Evolutionary conservation across 2,113 vertebrate species (phyloP), one percentile per base, ranked within the genome.

Genomic region (Pygoscelis adeliae): DNA sequence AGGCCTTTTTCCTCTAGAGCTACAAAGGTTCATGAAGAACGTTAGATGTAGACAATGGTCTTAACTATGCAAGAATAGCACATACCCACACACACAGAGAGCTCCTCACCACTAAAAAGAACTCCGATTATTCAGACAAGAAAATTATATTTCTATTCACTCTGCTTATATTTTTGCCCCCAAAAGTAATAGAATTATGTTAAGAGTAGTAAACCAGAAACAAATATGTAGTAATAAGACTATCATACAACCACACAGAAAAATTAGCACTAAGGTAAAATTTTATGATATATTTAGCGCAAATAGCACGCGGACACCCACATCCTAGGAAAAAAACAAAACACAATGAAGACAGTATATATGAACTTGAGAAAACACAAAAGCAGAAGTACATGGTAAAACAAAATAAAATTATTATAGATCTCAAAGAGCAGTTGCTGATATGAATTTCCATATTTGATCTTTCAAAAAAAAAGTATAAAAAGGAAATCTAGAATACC

Each of bases 81-180:
- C 20, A 10, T 14, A n/a, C 3, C 5, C 66, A 6, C 26, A 17
- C 15, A 40, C 18, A 32, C 40, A 16, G 6, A 44, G 17, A 74
- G 32, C 20, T 88, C 61, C 87, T 69, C 38, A 88, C 36, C 38
- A 72, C 58, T 52, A 79, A 72, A 87, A 89, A 87, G 29, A 97
- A 87, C 52, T 93, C 49, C 63, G 66, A 89, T 90, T 86, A 85
- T 92, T 94, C 70, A 94, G 52, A 49, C 11, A 97, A 91, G 46
- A 92, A 94, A 95, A 98, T 74, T 61, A 95, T 80, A 83, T 87
- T 83, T 92, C 82, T 92, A 40, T 71, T 94, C 38, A 52, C 12
- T 77, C 84, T 26, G 62, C 36, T 95, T 71, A 50, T 72, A 55
- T 90, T 81, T 92, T 93, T 93, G 15, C 6, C 49, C 67, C 47